Evolutionary conservation across 2,888 invertebrate species (phyloP).

Genomic region (Macroteleia sp.): DNA sequence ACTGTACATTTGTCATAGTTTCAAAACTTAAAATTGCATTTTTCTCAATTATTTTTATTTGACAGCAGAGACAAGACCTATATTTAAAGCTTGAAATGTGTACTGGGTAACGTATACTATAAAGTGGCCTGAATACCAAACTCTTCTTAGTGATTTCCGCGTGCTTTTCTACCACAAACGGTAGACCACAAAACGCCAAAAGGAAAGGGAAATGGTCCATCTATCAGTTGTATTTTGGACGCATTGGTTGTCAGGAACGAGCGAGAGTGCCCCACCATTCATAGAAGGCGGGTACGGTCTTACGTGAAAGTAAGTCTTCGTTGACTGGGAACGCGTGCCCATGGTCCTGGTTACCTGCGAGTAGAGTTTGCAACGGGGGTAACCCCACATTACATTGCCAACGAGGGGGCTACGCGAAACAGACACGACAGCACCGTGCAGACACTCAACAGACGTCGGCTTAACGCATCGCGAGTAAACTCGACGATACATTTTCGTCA

Average conservation of each 20-base stretch:
- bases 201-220: conserved; percentile 43
- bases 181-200: conserved; percentile 27
- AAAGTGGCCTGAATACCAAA: background rate
- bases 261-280: conserved; percentile 66
- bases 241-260: conserved; percentile 44
- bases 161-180: conserved; percentile 7
- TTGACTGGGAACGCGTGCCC: conserved; percentile 77
- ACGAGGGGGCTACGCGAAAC: conserved; percentile 67
- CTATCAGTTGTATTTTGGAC: conserved; percentile 53
- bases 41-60: too few relatives aligned
- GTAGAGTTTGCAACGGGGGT: conserved; percentile 64
- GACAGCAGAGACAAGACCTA: too few relatives aligned
- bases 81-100: too few relatives aligned
- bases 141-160: conserved; percentile 1
- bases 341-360: conserved; percentile 66
- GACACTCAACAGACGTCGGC: conserved; percentile 73
- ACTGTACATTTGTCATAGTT: too few relatives aligned
- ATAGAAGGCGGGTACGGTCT: conserved; percentile 67
- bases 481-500: conserved; percentile 12
- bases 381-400: conserved; percentile 67
- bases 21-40: too few relatives aligned
- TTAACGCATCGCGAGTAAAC: conserved; percentile 64
- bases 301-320: conserved; percentile 72
- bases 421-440: conserved; percentile 66
- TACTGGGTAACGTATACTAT: too few relatives aligned